Conservation (phyloP, 1,140 invertebrate genomes). For the Drosophila varians region DNA sequence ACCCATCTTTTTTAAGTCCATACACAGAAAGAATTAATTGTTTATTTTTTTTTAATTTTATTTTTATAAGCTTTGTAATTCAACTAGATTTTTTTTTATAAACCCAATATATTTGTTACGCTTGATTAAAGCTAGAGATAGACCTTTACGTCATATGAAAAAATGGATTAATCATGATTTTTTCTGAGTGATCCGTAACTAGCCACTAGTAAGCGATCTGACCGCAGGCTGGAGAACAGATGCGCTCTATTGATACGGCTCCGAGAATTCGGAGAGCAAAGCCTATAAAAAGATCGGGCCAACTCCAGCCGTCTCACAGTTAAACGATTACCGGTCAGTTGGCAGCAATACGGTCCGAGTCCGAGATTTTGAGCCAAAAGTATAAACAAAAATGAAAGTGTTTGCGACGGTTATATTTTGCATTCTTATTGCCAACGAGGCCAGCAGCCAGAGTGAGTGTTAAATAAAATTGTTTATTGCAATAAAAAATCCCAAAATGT, state of each 20-base stretch:
- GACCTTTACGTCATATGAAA: neutral
- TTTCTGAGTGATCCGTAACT: neutral
- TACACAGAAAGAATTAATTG: neutral
- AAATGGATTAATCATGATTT: neutral
- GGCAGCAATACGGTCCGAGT: slow-evolving; percentile 5
- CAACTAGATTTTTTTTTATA: neutral
- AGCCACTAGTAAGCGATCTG: slow-evolving; percentile 15
- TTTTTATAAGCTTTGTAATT: neutral
- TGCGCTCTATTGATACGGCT: slow-evolving; percentile 22
- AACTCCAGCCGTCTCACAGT: slow-evolving; percentile 28
- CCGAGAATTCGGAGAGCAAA: slow-evolving; percentile 18
- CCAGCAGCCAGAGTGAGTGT: slow-evolving; percentile 40
- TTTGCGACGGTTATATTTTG: slow-evolving; percentile 22
- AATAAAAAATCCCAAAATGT: slow-evolving; percentile 23
- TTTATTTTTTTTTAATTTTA: neutral
- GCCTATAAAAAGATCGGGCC: slow-evolving; percentile 18
- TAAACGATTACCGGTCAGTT: slow-evolving; percentile 17
- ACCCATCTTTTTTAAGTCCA: slow-evolving; percentile 32
- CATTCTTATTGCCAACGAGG: slow-evolving; percentile 21
- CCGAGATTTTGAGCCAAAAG: neutral
- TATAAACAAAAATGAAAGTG: slow-evolving; percentile 43
- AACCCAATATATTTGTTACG: neutral
- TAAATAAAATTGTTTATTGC: neutral
- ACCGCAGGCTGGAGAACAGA: slow-evolving; percentile 44
- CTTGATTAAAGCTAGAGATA: neutral